Percentiles rank a stretch among this genome's conserved stretches.
Conservation (phyloP, 2,113 vertebrate species). For the Gallinago undulata region DNA sequence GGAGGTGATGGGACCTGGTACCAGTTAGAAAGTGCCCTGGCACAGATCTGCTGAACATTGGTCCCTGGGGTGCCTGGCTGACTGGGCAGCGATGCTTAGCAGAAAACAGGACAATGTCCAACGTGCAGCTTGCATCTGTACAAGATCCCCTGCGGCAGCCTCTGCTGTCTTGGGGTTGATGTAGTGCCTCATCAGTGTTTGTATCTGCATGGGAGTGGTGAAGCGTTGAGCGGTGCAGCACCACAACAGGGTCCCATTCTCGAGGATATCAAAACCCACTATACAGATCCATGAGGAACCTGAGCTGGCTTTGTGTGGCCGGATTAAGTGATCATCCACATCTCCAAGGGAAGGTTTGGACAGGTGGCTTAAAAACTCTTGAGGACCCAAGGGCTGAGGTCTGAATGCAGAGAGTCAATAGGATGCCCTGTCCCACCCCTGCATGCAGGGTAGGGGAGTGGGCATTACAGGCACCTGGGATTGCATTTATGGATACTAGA, state of each 20-base stretch:
- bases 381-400: not conserved
- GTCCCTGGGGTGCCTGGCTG: not conserved
- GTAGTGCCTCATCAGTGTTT: rapidly evolving
- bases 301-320: not conserved
- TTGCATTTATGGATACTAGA: not conserved
- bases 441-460: not conserved
- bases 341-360: not conserved
- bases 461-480: not conserved
- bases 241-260: not conserved
- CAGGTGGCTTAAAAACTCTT: not conserved
- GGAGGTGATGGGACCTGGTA: not conserved
- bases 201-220: not conserved
- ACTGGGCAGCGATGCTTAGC: rapidly evolving
- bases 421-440: not conserved
- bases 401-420: not conserved
- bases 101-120: not conserved
- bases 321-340: not conserved
- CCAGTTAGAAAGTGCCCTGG: not conserved
- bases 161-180: not conserved
- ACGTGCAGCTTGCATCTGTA: not conserved
- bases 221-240: not conserved
- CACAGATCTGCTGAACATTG: not conserved
- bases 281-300: not conserved
- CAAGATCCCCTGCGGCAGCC: not conserved
- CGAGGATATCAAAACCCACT: not conserved